Evolutionary conservation across 2,113 vertebrate species (phyloP).

Genomic region (Motacilla alba): DNA sequence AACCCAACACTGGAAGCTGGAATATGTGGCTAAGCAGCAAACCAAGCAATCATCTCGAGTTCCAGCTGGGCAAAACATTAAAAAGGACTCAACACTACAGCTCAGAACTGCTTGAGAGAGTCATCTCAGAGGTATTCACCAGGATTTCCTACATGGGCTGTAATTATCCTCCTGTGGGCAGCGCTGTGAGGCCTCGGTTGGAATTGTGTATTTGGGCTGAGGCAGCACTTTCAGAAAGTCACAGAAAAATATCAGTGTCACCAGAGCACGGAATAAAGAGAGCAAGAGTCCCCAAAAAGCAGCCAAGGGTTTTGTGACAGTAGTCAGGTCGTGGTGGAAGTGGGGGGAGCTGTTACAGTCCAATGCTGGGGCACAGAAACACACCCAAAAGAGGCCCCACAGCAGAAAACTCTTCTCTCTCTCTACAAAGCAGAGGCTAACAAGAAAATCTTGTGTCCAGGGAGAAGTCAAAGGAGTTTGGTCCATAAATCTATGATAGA

Average conservation of each 20-base stretch:
- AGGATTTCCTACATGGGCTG: background rate
- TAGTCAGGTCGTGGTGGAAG: background rate
- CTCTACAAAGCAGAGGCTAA: background rate
- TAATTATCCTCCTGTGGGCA: background rate
- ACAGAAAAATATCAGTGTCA: background rate
- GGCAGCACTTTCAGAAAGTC: background rate
- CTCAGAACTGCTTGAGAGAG: background rate
- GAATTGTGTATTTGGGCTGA: background rate
- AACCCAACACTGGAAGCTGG: background rate
- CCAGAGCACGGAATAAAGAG: background rate
- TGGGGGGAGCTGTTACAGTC: background rate
- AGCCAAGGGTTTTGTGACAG: background rate
- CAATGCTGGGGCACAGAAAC: background rate
- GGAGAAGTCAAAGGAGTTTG: background rate
- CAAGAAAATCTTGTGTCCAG: background rate
- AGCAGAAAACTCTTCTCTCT: background rate
- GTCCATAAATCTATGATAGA: background rate
- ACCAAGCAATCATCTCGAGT: background rate
- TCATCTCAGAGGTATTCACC: background rate
- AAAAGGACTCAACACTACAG: background rate
- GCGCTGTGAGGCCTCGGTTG: background rate
- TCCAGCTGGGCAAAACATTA: constrained; percentile 16
- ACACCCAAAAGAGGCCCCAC: background rate
- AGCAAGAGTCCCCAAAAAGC: background rate
- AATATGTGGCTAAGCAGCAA: constrained; percentile 10